These are phyloP conservation scores for Nicator chloris DNA, from an alignment of 2,113 vertebrate genomes.

Conservation along the genomic window DNA sequence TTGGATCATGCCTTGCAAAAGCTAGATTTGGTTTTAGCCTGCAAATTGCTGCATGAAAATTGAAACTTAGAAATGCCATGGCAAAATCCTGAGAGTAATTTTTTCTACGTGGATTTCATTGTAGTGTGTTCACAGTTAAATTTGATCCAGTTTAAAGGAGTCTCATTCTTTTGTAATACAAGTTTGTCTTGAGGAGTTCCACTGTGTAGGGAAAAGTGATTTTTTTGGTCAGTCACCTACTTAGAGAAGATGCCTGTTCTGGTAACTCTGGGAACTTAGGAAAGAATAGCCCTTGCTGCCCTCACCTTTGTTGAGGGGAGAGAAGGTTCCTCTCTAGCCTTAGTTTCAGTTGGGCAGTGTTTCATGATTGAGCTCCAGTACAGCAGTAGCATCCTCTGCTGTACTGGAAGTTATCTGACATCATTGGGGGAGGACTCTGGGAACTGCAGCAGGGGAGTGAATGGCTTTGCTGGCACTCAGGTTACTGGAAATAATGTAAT, in stretches of 20 bases:
- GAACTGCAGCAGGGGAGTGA: background rate
- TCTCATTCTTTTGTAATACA: background rate
- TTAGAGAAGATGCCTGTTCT: background rate
- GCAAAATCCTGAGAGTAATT: background rate
- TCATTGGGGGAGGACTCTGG: background rate
- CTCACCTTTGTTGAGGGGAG: background rate
- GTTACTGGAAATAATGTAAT: background rate
- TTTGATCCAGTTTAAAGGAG: background rate
- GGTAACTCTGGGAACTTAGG: background rate
- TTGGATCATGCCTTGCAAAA: background rate
- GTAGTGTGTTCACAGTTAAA: background rate
- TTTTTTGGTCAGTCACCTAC: background rate
- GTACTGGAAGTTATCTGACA: background rate
- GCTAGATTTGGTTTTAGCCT: background rate
- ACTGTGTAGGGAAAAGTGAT: background rate
- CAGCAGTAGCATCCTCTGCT: background rate
- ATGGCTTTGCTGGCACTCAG: background rate
- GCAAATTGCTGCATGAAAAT: background rate
- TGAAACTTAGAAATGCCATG: background rate
- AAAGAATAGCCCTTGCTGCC: background rate
- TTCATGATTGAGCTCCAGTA: background rate
- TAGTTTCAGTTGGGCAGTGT: background rate
- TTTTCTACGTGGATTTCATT: background rate
- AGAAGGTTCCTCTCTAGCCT: background rate
- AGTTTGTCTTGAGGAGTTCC: background rate